Conservation (phyloP, 92 coral and sea anemone genomes). For the Siderastrea siderea region DNA sequence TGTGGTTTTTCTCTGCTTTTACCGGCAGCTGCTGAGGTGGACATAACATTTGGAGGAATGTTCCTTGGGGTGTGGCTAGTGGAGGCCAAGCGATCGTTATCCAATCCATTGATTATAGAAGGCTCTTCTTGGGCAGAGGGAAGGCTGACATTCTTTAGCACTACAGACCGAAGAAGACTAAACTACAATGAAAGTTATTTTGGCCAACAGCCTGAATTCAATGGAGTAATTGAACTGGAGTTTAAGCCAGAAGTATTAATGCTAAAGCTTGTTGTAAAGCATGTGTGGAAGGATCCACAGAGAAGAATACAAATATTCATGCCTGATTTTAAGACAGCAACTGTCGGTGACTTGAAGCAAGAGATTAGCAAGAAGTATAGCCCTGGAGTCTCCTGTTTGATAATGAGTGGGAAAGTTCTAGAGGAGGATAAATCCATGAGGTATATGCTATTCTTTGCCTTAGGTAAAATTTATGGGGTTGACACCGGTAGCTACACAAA, state of each 20-base stretch:
- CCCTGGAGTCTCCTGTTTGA: not conserved
- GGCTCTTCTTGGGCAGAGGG: constrained; percentile 43
- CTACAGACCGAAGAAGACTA: not conserved
- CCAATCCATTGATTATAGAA: constrained; percentile 1
- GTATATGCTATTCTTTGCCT: not conserved
- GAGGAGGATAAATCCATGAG: constrained; percentile 21
- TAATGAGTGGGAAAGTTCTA: not conserved
- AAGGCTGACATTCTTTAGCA: constrained; percentile 19
- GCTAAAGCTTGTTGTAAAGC: not conserved
- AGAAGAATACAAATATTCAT: not conserved
- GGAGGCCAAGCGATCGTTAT: constrained; percentile 20
- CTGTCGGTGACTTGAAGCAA: constrained; percentile 26
- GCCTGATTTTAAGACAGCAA: constrained; percentile 25
- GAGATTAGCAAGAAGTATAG: not conserved
- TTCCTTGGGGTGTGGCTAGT: constrained; percentile 42
- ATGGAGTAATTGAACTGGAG: constrained; percentile 37
- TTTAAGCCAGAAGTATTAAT: constrained; percentile 33
- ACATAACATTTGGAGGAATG: constrained; percentile 49
- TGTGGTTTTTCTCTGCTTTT: not conserved
- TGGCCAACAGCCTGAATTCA: not conserved
- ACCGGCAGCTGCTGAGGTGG: constrained; percentile 49
- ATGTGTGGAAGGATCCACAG: not conserved
- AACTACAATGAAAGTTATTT: not conserved
- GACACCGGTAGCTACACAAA: no score
- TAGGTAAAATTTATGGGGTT: no score